Conservation (phyloP, 2,113 vertebrate genomes). For the Chloropsis hardwickii region DNA sequence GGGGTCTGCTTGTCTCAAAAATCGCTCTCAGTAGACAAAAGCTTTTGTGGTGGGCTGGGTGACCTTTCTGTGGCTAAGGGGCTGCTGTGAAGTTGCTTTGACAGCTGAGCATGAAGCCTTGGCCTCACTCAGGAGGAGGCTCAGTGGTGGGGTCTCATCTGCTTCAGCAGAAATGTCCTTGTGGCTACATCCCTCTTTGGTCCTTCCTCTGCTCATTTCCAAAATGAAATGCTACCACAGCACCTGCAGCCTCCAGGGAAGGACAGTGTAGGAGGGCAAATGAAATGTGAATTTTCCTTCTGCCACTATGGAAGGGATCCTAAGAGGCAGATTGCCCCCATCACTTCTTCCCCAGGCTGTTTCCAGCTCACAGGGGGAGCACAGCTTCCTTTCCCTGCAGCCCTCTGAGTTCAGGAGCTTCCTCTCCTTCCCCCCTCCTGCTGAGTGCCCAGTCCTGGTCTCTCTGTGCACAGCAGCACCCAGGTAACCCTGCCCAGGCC, state of each 20-base stretch:
- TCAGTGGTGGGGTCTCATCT: neutral
- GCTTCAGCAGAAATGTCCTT: neutral
- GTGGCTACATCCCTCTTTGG: neutral
- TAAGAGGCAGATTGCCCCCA: neutral
- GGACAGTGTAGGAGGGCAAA: neutral
- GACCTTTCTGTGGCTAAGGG: neutral
- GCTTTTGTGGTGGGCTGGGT: neutral
- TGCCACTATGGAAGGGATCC: neutral
- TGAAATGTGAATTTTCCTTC: fast-evolving
- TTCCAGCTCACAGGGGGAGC: neutral
- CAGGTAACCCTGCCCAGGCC: neutral
- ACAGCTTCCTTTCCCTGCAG: neutral
- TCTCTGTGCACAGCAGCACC: neutral
- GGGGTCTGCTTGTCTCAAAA: neutral
- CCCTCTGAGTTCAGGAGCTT: neutral
- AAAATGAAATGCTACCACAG: neutral
- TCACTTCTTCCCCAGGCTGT: neutral
- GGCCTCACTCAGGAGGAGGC: fast-evolving
- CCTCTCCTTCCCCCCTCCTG: neutral
- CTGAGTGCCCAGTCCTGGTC: neutral
- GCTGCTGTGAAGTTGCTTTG: neutral
- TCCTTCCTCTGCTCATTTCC: neutral
- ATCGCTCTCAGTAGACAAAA: neutral
- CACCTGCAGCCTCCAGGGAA: neutral
- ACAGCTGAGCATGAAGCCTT: fast-evolving